Evolutionary conservation across 1,140 invertebrate species (phyloP), one percentile per base, ranked within the genome.

Genomic region (Bathynomus jamesi): DNA sequence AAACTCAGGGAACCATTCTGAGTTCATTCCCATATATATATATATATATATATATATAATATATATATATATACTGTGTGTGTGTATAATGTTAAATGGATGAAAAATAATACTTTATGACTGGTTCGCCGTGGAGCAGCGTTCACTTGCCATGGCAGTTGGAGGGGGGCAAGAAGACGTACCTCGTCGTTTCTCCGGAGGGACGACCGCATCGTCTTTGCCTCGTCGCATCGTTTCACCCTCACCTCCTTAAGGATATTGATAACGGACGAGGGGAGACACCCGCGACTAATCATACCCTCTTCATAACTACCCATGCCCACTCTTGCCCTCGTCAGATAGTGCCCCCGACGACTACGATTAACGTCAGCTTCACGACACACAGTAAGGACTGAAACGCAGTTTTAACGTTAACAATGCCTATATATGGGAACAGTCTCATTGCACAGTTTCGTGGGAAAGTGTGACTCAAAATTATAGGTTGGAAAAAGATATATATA

Each of bases 101-200:
- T n/a, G n/a, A n/a, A n/a, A n/a, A n/a, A n/a, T n/a, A n/a, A n/a
- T n/a, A n/a, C n/a, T n/a, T n/a, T n/a, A n/a, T n/a, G n/a, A n/a
- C n/a, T n/a, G n/a, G n/a, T n/a, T n/a, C n/a, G n/a, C n/a, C n/a
- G n/a, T 67, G 10, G 11, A 10, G n/a, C 71, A 76, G 75, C 75
- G 4, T 76, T 65, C 40, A 69, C 72, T 21, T 76, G 75, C 29
- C 75, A 76, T 61, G 75, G 75, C n/a, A 67, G 72, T 69, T 76
- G 75, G 75, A 63, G 63, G 1, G 75, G 29, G 75, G 72, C 21
- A 61, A 46, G 17, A 73, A 71, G 0, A 61, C 72, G 29, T 76
- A 71, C 62, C 65, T 76, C 24, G 75, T 76, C 13, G 75, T 71
- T 3, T 76, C 75, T 0, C 72, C 71, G 0, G 62, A 71, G 21